Base-by-base conservation (phyloP, 2,113 vertebrate genomes). In the Megalops atlanticus region DNA sequence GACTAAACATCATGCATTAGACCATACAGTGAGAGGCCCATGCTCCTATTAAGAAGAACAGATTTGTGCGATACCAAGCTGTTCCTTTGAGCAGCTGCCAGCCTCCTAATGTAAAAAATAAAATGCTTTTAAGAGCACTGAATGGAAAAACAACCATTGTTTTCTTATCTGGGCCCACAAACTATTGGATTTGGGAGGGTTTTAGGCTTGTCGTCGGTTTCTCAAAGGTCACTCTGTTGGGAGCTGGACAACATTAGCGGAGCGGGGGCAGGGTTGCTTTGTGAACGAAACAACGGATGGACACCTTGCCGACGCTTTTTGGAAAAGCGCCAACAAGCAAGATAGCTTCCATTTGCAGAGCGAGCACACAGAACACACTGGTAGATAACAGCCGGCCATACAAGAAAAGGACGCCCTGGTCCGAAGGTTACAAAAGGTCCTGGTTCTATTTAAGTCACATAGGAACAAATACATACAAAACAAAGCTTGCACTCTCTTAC, bases 91-190 rank as follows among this genome's bases (percentile, higher is more conserved):
- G n/a, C 8, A 8, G 7, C 54, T 31, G 54, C 54, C 54, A 64
- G n/a, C 24, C 24, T 64, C n/a, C n/a, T 24, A 64, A 64, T 24
- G 5, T 58, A 58, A 58, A 58, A 4, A 15, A 58, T 10, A 38
- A 68, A 79, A n/a, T 8, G 16, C 64, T 31, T 70, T 79, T 18
- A 49, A 49, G 49, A 71, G 16, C 43, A 77, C 35, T n/a, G 76
- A 58, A 49, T 64, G 74, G 39, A 54, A 24, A 77, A 12, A 33
- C 31, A 21, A 71, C n/a, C n/a, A 52, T 70, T 47, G 27, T 64
- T 31, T 80, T 31, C 11, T 80, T 52, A 52, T 72, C 68, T n/a
- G 18, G n/a, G 31, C 16, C 12, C 36, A 52, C 35, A 35, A 33
- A 80, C 43, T 80, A 39, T 38, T 73, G 35, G 45, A 36, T 24